phyloP scores from a whole-genome alignment of 2,113 vertebrate genomes.

The Puntigrus tetrazona region DNA sequence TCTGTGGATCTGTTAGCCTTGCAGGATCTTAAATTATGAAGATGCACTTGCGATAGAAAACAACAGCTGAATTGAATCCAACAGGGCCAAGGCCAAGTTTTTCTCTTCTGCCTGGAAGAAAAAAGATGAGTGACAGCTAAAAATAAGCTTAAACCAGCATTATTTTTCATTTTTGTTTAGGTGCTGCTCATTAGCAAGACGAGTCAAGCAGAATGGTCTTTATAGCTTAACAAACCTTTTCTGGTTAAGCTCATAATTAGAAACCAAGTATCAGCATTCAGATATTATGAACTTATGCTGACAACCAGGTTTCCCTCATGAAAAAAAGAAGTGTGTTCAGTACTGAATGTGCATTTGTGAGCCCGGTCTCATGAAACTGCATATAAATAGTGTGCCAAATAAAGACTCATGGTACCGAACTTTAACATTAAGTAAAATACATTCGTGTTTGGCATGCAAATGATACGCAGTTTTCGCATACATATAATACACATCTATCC shows the following conservation, averaged over 20 bases:
- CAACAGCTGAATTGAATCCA: not conserved
- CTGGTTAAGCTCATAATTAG: not conserved
- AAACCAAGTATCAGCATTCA: not conserved
- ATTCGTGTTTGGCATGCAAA: no score
- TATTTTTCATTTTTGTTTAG: not conserved
- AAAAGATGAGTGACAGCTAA: not conserved
- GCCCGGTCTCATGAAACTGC: no score
- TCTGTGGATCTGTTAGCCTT: constrained; percentile 23
- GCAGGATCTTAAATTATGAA: constrained; percentile 33
- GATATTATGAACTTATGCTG: not conserved
- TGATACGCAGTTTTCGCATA: no score
- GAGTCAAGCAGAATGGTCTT: not conserved
- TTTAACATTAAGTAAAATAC: no score
- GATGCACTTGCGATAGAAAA: constrained; percentile 16
- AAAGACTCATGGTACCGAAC: no score
- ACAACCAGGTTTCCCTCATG: no score
- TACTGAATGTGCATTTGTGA: no score
- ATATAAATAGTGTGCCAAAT: no score
- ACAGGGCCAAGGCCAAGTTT: constrained; percentile 1
- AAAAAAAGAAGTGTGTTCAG: no score
- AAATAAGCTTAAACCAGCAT: not conserved
- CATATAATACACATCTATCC: no score
- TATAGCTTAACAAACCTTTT: not conserved
- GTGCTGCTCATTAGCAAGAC: not conserved
- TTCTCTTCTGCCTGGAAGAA: constrained; percentile 1